phyloP scores from a whole-genome alignment of 2,113 vertebrate species.

The Enhydra lutris region DNA sequence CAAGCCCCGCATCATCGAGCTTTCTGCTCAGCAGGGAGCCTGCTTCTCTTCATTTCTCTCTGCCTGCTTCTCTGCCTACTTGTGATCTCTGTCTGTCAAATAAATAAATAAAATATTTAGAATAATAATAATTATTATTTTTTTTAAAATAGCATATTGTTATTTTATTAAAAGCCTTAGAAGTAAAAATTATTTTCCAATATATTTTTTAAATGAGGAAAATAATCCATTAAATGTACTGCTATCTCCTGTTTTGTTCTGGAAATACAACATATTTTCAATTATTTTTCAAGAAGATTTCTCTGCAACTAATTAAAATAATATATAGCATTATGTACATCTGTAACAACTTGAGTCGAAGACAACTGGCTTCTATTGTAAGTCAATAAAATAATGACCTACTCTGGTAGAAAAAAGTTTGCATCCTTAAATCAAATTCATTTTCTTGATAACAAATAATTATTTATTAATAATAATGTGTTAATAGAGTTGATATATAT shows the following conservation, averaged over 20 bases:
- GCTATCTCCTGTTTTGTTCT: background rate
- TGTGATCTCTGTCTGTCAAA: too few species aligned
- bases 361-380: background rate
- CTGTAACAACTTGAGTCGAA: background rate
- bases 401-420: background rate
- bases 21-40: too few species aligned
- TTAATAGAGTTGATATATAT: background rate
- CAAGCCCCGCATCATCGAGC: too few species aligned
- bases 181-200: background rate
- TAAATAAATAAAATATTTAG: too few species aligned
- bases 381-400: background rate
- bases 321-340: background rate
- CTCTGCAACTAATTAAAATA: background rate
- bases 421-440: background rate
- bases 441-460: background rate
- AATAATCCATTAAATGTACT: background rate
- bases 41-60: too few species aligned
- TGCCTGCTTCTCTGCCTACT: too few species aligned
- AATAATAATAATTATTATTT: too few species aligned
- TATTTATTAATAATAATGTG: background rate
- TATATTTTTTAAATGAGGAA: background rate
- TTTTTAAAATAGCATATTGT: background rate
- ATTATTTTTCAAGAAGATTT: background rate
- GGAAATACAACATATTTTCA: background rate
- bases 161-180: background rate